Conservation (phyloP, 2,113 vertebrate genomes). For the Carollia perspicillata region DNA sequence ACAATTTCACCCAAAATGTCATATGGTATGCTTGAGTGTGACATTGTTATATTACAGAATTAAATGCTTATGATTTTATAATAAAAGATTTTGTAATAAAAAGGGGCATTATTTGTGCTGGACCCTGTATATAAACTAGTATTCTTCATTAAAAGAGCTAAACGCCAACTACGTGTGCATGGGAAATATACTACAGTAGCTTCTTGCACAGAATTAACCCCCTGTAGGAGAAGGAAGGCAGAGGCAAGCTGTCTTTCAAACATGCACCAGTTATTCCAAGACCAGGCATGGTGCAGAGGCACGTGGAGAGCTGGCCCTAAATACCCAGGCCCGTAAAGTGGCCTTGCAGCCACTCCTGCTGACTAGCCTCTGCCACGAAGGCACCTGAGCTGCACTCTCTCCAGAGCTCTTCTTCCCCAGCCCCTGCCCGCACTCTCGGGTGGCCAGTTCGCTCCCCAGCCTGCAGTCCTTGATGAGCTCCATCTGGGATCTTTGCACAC, state of each 20-base stretch:
- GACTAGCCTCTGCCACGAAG: fast-evolving
- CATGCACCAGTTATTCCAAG: neutral
- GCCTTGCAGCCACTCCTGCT: neutral
- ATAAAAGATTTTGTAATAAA: too few species aligned
- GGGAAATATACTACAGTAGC: neutral
- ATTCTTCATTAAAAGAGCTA: neutral
- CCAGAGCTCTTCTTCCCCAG: neutral
- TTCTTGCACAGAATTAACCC: neutral
- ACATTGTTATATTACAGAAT: too few species aligned
- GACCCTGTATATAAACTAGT: neutral
- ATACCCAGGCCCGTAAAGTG: neutral
- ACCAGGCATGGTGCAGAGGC: neutral
- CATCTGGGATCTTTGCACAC: neutral
- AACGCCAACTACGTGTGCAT: neutral
- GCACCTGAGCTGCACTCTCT: neutral
- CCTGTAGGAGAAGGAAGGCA: neutral
- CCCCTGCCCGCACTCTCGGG: neutral
- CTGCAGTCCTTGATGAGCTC: neutral
- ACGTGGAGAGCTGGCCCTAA: neutral
- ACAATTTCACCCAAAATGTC: too few species aligned
- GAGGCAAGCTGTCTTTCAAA: neutral
- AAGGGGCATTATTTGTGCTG: too few species aligned
- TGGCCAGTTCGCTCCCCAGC: neutral
- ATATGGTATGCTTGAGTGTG: too few species aligned
- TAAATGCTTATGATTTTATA: too few species aligned